Percentiles rank a stretch among this genome's conserved stretches.
These are phyloP conservation scores for Oreotrochilus melanogaster DNA, from an alignment of 2,113 vertebrate genomes.

Conservation along the genomic window DNA sequence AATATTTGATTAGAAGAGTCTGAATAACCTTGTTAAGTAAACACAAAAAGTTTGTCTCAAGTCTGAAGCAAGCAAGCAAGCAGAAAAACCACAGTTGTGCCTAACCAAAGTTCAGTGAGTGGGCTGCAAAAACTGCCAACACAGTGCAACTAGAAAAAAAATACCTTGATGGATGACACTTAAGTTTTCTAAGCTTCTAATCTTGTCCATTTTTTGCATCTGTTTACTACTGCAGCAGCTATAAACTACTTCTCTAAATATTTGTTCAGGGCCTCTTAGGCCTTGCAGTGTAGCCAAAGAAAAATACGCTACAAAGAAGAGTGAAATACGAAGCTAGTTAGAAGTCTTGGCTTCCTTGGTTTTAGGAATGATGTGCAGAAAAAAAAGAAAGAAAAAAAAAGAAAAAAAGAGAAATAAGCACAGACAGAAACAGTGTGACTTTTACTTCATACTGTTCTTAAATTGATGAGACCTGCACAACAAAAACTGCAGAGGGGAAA, in stretches of 20 bases:
- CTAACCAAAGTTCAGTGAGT: neutral
- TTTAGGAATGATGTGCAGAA: neutral
- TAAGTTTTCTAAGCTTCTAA: neutral
- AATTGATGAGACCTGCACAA: neutral
- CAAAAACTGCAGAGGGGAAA: neutral
- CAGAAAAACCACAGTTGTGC: neutral
- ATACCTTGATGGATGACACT: neutral
- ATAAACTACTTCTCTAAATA: neutral
- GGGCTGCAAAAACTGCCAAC: neutral
- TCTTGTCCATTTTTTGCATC: neutral
- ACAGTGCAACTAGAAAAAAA: neutral
- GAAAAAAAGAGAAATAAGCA: neutral
- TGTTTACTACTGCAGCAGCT: neutral
- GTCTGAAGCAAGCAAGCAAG: neutral
- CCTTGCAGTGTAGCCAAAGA: neutral
- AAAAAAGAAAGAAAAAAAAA: neutral
- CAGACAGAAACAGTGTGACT: neutral
- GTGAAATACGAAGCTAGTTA: neutral
- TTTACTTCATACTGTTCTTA: neutral
- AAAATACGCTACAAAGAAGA: neutral
- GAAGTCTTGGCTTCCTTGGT: neutral
- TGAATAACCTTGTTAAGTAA: neutral
- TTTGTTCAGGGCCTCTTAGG: neutral
- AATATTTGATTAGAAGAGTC: neutral
- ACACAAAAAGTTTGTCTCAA: neutral